A percentile compares a stretch with the other conserved stretches of the same genome.
phyloP scores from a whole-genome alignment of 2,888 invertebrate species.

The Lobophora halterata region DNA sequence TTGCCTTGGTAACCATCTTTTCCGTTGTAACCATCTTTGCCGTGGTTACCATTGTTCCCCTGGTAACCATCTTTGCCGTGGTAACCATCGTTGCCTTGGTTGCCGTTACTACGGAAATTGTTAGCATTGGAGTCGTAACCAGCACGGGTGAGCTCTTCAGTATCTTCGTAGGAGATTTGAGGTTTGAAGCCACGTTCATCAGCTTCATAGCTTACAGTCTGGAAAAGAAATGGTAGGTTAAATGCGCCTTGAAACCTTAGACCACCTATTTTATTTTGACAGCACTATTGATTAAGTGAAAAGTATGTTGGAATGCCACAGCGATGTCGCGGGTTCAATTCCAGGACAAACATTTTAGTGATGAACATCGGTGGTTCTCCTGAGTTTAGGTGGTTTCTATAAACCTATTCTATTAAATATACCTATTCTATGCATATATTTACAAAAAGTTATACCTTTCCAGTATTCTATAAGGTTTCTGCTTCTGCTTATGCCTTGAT shows the following conservation, averaged over 20 bases:
- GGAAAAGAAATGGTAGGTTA: conserved; percentile 28
- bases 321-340: no score
- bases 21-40: conserved; percentile 8
- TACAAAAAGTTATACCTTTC: no score
- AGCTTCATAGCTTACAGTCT: conserved; percentile 85
- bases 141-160: conserved; percentile 52
- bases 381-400: no score
- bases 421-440: no score
- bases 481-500: no score
- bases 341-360: no score
- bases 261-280: no score
- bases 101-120: conserved; percentile 38
- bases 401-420: no score
- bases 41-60: conserved; percentile 28
- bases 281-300: no score
- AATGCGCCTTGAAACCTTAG: not conserved
- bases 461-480: no score
- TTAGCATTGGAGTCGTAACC: conserved; percentile 62
- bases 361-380: no score
- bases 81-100: conserved; percentile 24
- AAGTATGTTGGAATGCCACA: no score
- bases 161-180: conserved; percentile 83
- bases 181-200: conserved; percentile 84
- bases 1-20: conserved; percentile 22
- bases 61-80: conserved; percentile 33